These are phyloP conservation scores for Zaprionus ornatus DNA, from an alignment of 1,140 invertebrate species.

Conservation along the genomic window DNA sequence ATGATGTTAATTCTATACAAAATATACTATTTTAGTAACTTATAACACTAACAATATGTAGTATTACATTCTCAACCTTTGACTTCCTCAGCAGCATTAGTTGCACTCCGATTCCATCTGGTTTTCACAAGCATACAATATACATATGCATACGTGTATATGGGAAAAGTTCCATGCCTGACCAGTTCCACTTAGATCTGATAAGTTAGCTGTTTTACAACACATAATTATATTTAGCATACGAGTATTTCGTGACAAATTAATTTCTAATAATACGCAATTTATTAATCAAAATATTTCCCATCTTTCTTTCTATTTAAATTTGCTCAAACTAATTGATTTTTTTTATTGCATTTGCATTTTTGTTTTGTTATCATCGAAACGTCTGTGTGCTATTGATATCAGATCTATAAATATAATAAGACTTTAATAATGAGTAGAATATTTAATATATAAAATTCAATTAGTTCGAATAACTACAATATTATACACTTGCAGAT, in stretches of 20 bases:
- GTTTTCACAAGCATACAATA: background rate
- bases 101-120: background rate
- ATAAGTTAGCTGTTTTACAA: background rate
- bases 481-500: too few relatives aligned
- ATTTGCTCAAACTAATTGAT: background rate
- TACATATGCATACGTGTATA: background rate
- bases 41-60: background rate
- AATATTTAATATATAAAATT: background rate
- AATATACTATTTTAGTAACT: background rate
- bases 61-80: background rate
- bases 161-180: background rate
- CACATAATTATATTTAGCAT: constrained; percentile 25
- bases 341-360: background rate
- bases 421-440: background rate
- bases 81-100: background rate
- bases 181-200: constrained; percentile 4
- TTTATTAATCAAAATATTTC: background rate
- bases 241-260: constrained; percentile 13
- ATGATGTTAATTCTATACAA: too few relatives aligned
- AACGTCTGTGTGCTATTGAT: too few relatives aligned
- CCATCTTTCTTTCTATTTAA: constrained; percentile 5
- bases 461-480: background rate
- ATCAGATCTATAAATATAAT: background rate
- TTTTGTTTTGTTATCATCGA: background rate
- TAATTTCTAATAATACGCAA: constrained; percentile 1